A percentile compares a stretch with the other conserved stretches of the same genome.
Evolutionary conservation across 1,140 invertebrate genomes (phyloP).

Genomic region (Nasonia vitripennis): DNA sequence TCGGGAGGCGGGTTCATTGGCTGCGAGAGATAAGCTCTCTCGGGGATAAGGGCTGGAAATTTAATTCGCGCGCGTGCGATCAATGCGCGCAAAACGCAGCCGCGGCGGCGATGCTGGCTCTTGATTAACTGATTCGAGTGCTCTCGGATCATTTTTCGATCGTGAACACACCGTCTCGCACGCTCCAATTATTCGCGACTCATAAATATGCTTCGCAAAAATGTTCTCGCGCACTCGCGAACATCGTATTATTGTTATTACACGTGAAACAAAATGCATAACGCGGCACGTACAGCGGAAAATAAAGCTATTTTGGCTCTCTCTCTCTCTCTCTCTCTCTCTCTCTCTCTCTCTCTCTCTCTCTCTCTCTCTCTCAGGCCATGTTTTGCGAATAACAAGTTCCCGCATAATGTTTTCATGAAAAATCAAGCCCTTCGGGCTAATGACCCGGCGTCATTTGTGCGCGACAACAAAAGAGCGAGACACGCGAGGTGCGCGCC

Average conservation of each 20-base stretch:
- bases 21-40: slow-evolving; percentile 7
- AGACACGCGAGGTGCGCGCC: slow-evolving; percentile 22
- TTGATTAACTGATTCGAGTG: not conserved
- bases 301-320: slow-evolving; percentile 6
- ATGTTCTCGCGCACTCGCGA: no score
- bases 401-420: slow-evolving; percentile 32
- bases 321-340: no score
- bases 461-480: not conserved
- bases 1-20: not conserved
- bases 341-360: no score
- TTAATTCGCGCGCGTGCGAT: not conserved
- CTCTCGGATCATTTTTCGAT: not conserved
- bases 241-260: no score
- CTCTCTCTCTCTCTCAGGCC: no score
- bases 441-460: slow-evolving; percentile 37
- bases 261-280: no score
- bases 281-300: not conserved
- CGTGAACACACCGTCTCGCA: not conserved
- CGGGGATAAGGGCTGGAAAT: not conserved
- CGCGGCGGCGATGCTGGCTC: not conserved
- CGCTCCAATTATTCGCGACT: not conserved
- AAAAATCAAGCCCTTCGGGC: slow-evolving; percentile 33
- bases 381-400: slow-evolving; percentile 9
- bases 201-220: no score
- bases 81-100: no score